Evolutionary conservation across 2,797 vertebrate genomes (phyloP), one percentile per base, ranked within the genome.

Genomic region (Basileuterus tristriatus): DNA sequence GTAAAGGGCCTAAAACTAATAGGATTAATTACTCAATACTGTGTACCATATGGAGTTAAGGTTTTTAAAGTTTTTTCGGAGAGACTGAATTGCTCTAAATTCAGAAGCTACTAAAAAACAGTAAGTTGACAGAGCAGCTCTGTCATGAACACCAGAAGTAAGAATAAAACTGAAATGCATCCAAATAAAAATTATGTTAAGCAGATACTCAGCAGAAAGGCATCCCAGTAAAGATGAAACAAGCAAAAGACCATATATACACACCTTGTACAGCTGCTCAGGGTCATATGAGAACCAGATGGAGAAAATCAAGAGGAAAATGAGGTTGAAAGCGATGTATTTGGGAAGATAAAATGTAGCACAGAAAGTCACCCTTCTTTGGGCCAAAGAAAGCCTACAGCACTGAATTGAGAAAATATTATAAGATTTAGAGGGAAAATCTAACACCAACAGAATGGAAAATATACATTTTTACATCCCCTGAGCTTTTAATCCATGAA

Each of bases 201-300:
- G 34, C 23, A 83, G 49, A 71, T 69, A 94, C 46, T 83, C 63
- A 82, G 70, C 67, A 91, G 63, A 94, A 96, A 96, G 62, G 8
- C 32, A 81, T 87, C 70, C 89, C 75, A 83, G 55, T 69, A 94
- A 95, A 89, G 87, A 95, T 83, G 70, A 83, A 96, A 79, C 87
- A 77, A 67, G 74, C 6, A 39, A 77, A 92, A 94, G 20, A 60
- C 68, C 76, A 46, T 32, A 79, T 63, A 90, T 8, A 80, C 37
- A 91, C 89, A 97, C 96, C 91, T 96, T 96, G 89, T 82, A 95
- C 94, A 97, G 86, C 93, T 97, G 95, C 72, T 91, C 32, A 27
- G 43, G 29, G 62, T 94, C 78, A 91, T 89, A 96, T 83, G 76
- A 94, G 96, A 96, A 94, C 69, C 87, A 95, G 90, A 93, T 80